Conservation (phyloP, 2,797 vertebrate genomes). For the Kryptolebias ocellatus region DNA sequence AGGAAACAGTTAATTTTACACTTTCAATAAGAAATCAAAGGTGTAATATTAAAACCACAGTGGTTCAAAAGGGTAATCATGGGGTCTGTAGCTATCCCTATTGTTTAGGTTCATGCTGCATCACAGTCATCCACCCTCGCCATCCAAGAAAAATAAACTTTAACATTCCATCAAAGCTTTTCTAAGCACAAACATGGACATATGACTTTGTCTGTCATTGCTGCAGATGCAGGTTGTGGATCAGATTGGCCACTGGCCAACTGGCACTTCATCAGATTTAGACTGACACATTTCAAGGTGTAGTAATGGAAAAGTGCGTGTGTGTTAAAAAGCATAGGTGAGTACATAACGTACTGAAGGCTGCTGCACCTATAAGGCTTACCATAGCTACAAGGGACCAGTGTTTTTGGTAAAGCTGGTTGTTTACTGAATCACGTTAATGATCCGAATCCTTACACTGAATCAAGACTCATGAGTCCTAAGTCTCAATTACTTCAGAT, state of each 20-base stretch:
- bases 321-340: conserved; percentile 3
- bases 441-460: no score
- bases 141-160: conserved; percentile 22
- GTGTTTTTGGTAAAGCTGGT: neutral
- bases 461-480: no score
- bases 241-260: conserved; percentile 39
- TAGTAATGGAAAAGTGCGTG: conserved; percentile 22
- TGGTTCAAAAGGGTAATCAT: neutral
- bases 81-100: neutral
- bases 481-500: no score
- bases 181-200: conserved; percentile 29
- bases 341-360: neutral
- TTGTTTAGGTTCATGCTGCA: conserved; percentile 25
- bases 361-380: neutral
- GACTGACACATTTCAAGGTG: conserved; percentile 21
- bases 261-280: conserved; percentile 14
- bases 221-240: conserved; percentile 10
- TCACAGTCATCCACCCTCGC: neutral
- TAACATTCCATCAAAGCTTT: conserved; percentile 9
- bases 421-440: no score
- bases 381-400: neutral
- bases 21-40: conserved; percentile 30
- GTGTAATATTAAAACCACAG: conserved; percentile 17
- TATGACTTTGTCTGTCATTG: conserved; percentile 38
- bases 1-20: conserved; percentile 19